phyloP scores from a whole-genome alignment of 2,797 vertebrate species.

The Sphenopsis melanotis region DNA sequence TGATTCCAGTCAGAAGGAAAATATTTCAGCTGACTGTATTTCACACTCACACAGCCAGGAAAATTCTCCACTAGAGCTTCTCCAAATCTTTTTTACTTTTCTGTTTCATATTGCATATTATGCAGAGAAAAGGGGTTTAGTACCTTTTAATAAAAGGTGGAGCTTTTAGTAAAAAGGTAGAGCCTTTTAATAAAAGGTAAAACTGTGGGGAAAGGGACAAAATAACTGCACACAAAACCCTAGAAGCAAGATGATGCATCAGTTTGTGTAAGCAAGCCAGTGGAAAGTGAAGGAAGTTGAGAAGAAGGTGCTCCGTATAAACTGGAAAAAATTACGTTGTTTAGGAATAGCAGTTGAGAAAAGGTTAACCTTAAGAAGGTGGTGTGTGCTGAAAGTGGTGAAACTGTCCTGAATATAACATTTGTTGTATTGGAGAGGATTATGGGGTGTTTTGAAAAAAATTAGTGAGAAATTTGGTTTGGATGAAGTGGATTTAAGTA shows the following conservation, averaged over 20 bases:
- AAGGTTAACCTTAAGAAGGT: not conserved
- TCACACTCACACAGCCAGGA: not conserved
- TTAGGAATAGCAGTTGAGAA: not conserved
- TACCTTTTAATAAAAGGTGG: not conserved
- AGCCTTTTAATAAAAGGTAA: not conserved
- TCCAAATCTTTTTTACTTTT: not conserved
- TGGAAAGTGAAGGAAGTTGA: not conserved
- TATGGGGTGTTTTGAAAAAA: not conserved
- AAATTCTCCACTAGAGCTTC: not conserved
- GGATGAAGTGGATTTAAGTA: not conserved
- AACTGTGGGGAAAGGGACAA: not conserved
- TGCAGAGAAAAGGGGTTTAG: not conserved
- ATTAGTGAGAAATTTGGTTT: not conserved
- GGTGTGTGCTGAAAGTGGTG: not conserved
- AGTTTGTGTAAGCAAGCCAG: not conserved
- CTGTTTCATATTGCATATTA: not conserved
- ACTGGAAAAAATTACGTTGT: not conserved
- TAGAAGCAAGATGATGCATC: not conserved
- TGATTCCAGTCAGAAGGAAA: not conserved
- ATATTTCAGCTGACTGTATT: not conserved
- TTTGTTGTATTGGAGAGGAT: not conserved
- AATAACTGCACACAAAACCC: not conserved
- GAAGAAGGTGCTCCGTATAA: not conserved
- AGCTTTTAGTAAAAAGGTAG: not conserved
- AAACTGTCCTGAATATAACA: rapidly evolving